These are phyloP conservation scores for Gastracanthus pulcherrimus DNA, from an alignment of 2,888 invertebrate genomes.

Conservation along the genomic window DNA sequence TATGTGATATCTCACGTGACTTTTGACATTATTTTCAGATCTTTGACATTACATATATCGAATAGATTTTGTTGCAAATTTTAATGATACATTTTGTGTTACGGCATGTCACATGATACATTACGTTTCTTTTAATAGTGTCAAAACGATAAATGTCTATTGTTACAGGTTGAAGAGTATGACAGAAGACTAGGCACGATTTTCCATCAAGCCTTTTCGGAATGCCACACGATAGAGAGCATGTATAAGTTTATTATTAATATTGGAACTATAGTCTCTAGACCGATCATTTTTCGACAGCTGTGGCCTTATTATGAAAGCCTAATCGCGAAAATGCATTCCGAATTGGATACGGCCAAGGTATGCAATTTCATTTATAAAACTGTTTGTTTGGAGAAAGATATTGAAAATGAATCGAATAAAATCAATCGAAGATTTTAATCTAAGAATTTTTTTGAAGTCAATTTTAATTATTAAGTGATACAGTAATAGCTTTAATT, in stretches of 20 bases:
- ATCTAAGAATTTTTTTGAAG: no score
- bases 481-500: not conserved
- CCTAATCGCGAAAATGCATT: constrained; percentile 83
- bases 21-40: no score
- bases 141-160: no score
- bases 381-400: not conserved
- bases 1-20: no score
- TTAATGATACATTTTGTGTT: no score
- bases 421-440: no score
- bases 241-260: constrained; percentile 85
- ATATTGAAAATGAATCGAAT: no score
- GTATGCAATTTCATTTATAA: constrained; percentile 67
- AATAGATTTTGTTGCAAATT: no score
- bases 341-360: constrained; percentile 84
- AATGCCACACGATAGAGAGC: constrained; percentile 84
- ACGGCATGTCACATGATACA: no score
- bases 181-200: constrained; percentile 89
- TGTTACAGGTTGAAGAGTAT: constrained; percentile 82
- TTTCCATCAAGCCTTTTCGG: constrained; percentile 89
- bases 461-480: not conserved
- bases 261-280: constrained; percentile 85
- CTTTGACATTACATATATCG: no score
- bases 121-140: no score
- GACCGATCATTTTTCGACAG: constrained; percentile 86
- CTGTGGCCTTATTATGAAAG: constrained; percentile 83